Base-by-base conservation (phyloP, 1,140 invertebrate species). In the Pseudomyrmex cubaensis region DNA sequence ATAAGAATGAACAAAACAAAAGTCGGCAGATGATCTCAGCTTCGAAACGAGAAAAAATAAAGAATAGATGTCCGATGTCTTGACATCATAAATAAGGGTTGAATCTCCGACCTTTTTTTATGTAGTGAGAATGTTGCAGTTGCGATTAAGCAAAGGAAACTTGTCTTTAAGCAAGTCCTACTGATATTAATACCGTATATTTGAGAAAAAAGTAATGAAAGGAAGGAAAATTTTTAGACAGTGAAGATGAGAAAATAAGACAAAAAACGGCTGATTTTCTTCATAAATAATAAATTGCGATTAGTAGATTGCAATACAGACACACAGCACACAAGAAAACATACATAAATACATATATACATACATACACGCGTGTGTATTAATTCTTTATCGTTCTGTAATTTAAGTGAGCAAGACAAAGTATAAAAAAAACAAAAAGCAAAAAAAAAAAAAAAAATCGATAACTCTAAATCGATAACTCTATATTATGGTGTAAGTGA, bases 321-420 rank as follows among this genome's bases (percentile, higher is more conserved):
- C 10, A 67, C 17, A 56, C 1, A 66, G 8, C 9, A 69, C 10
- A 83, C 61, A 78, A 61, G 52, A 46, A 46, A 20, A 63, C 17
- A 77, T 50, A 54, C 17, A 56, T 25, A 35, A 66, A 8, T 25
- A 56, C 67, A 70, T 12, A 13, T 35, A 80, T 35, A 59, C 48
- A 77, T 44, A 80, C 70, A 25, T 59, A 70, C 52, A 83, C 35
- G 20, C 69, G 85, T 85, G 85, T 85, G 84, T 87, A 44, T 86
- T 85, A 64, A 85, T 67, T 44, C 50, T 80, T 82, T 72, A 82
- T 83, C 44, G 83, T 84, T 63, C 84, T 86, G 54, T 88, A 88
- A 87, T 88, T 88, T 88, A 88, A 88, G 61, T 48, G 56, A 64
- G 44, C 52, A 67, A 73, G 57, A 48, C 56, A 72, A 67, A 75